Base-by-base conservation (phyloP, 2,888 invertebrate species). In the Electrophaes corylata region DNA sequence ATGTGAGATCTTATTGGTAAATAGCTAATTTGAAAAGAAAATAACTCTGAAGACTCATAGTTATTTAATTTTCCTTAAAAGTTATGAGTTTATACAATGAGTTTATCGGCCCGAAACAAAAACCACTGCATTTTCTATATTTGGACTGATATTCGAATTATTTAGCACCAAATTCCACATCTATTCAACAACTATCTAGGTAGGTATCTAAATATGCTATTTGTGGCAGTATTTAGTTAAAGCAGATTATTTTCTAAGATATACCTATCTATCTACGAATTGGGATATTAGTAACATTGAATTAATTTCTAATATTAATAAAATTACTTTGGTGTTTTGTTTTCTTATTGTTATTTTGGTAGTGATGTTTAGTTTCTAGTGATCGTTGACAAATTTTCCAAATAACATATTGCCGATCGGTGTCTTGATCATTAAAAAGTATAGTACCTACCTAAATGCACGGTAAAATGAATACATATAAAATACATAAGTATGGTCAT, bases 141-240 rank as follows among this genome's bases (percentile, higher is more conserved):
- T 81, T 82, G 82, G 84, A 84, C 84, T 84, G 80, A 78, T 78
- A 79, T 76, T 79, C 63, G 67, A 69, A 72, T 75, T 75, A 78
- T 78, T 82, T 89, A 90, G 89, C 89, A 90, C 90, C 90, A 88
- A 88, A 84, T 83, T 81, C 87, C 83, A 79, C 82, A 83, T 79
- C 79, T 83, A 84, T 84, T 82, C 78, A 73, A 78, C 76, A 76
- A 72, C 77, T 76, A 77, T 67, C 73, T 84, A 81, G 67, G 72
- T 84, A 83, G 72, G 44, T 43, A 58, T 54, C 54, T 58, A 29
- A 29, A 10, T 12, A 35, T 41, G 73, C 74, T 52, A 55, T 47
- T 60, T 51, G 44, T 60, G 55, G 55, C 60, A 60, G 51, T 55
- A 43, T 37, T 41, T 45, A 44, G 20, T 40, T 58, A 35, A 58